phyloP scores from a whole-genome alignment of 2,888 invertebrate species.

The Temnothorax unifasciatus region DNA sequence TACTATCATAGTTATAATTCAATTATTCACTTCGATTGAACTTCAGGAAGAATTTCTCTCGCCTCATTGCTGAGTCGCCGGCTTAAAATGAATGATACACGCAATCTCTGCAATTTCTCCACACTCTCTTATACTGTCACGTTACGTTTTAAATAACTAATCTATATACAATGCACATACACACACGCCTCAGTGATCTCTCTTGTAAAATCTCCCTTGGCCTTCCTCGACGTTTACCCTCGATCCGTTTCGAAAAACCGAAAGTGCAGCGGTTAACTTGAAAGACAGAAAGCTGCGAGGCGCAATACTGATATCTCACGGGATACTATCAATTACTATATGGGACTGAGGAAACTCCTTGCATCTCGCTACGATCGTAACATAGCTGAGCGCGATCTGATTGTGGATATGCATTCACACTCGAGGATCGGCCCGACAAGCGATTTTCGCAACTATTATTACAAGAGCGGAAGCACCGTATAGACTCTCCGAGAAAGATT shows the following conservation, averaged over 20 bases:
- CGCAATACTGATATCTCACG: slow-evolving; percentile 60
- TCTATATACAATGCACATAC: slow-evolving; percentile 82
- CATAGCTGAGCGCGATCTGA: slow-evolving; percentile 28
- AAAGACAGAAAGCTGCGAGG: slow-evolving; percentile 61
- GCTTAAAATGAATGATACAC: slow-evolving; percentile 43
- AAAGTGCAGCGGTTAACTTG: slow-evolving; percentile 53
- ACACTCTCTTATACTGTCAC: slow-evolving; percentile 63
- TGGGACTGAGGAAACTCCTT: slow-evolving; percentile 48
- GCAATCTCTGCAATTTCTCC: slow-evolving; percentile 18
- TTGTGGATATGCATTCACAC: slow-evolving; percentile 47
- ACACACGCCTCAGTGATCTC: slow-evolving; percentile 60
- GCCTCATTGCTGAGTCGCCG: slow-evolving; percentile 51
- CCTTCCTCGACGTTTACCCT: slow-evolving; percentile 48
- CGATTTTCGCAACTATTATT: slow-evolving; percentile 43
- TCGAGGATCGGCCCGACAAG: slow-evolving; percentile 56
- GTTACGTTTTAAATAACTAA: slow-evolving; percentile 79
- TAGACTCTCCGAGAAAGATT: slow-evolving; percentile 22
- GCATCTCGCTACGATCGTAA: slow-evolving; percentile 22
- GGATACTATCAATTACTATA: slow-evolving; percentile 54
- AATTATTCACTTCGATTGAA: slow-evolving; percentile 35
- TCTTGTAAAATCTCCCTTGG: slow-evolving; percentile 38
- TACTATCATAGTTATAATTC: background rate
- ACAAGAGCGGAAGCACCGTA: slow-evolving; percentile 65
- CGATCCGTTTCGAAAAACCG: slow-evolving; percentile 61
- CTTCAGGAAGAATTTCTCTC: slow-evolving; percentile 26